phyloP scores from a whole-genome alignment of 2,797 vertebrate genomes.

The Pangasius macronema region DNA sequence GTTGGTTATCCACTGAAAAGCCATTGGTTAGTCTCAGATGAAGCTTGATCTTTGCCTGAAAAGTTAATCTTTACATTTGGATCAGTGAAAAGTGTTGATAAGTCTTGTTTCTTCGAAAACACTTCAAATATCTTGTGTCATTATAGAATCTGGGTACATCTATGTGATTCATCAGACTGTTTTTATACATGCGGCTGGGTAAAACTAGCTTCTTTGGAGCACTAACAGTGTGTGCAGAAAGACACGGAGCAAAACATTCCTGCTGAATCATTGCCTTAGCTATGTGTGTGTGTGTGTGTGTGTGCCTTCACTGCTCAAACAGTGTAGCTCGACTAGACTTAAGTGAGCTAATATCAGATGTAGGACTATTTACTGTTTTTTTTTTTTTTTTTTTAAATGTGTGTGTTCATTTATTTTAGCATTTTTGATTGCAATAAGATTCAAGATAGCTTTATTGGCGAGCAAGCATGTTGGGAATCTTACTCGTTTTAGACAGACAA shows the following conservation, averaged over 20 bases:
- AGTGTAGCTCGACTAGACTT: background rate
- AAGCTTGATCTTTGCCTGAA: background rate
- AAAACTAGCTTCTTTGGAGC: background rate
- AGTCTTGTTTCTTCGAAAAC: background rate
- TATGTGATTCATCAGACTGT: background rate
- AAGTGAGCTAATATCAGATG: background rate
- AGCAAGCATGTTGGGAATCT: background rate
- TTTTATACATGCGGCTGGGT: background rate
- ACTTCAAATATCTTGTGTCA: background rate
- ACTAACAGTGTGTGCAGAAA: background rate
- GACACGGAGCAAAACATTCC: conserved; percentile 7
- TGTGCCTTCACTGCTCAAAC: conserved; percentile 2
- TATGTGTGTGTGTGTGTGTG: background rate
- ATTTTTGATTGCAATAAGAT: background rate
- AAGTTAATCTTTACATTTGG: background rate
- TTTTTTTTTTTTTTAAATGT: background rate
- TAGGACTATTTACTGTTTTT: background rate
- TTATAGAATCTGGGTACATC: background rate
- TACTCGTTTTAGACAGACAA: background rate
- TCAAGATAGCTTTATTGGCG: background rate
- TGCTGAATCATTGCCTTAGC: conserved; percentile 47
- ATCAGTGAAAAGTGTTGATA: background rate
- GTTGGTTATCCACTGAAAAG: background rate
- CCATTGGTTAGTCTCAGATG: background rate
- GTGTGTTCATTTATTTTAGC: background rate